Percentiles rank a stretch among this genome's conserved stretches.
These are phyloP conservation scores for Gambelia wislizenii DNA, from an alignment of 2,797 vertebrate genomes.

Conservation along the genomic window DNA sequence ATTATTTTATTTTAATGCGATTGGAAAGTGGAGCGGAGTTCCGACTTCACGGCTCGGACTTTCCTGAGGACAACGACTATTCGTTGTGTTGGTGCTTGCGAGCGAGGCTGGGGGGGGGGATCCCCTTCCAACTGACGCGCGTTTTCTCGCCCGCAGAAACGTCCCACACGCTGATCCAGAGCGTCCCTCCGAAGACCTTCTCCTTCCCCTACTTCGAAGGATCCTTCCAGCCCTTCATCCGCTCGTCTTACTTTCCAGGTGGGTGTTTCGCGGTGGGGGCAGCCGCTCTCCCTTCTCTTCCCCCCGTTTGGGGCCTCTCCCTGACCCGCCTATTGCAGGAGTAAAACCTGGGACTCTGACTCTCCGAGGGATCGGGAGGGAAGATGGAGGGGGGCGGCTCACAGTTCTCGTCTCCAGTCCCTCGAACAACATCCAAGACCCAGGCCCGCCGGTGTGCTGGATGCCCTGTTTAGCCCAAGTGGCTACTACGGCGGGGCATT, in stretches of 20 bases:
- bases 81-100: too few relatives aligned
- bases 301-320: too few relatives aligned
- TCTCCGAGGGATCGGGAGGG: constrained; percentile 16
- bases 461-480: constrained; percentile 89
- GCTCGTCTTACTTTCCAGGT: constrained; percentile 95
- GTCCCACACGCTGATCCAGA: constrained; percentile 81
- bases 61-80: too few relatives aligned
- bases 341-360: too few relatives aligned
- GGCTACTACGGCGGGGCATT: constrained; percentile 89
- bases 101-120: background rate
- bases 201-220: constrained; percentile 91
- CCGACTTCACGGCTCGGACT: too few relatives aligned
- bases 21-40: too few relatives aligned
- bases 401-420: constrained; percentile 73
- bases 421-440: constrained; percentile 85
- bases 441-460: constrained; percentile 91
- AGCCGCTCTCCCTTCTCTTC: background rate
- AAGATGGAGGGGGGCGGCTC: constrained; percentile 40
- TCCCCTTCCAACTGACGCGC: background rate
- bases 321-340: too few relatives aligned
- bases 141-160: constrained; percentile 79
- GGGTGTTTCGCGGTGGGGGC: constrained; percentile 48
- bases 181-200: constrained; percentile 87
- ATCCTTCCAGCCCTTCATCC: constrained; percentile 92
- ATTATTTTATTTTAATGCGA: too few relatives aligned